Evolutionary conservation across 2,888 invertebrate species (phyloP), one percentile per base, ranked within the genome.

Genomic region (Leptopterna dolabrata): DNA sequence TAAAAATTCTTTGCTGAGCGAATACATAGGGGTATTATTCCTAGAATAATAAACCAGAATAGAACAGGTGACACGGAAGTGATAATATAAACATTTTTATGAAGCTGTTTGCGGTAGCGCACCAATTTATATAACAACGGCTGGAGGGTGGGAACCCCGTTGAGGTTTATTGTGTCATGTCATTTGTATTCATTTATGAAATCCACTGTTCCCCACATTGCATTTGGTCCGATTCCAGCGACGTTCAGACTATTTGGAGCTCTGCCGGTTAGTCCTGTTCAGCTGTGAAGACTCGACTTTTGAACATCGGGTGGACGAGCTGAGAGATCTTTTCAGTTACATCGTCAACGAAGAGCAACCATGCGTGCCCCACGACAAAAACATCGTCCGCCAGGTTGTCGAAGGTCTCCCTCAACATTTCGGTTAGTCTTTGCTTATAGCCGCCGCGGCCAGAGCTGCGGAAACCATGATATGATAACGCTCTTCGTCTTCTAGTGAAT

Each of bases 161-260:
- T n/a, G n/a, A n/a, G n/a, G n/a, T n/a, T n/a, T n/a, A n/a, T n/a
- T n/a, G n/a, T n/a, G n/a, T n/a, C n/a, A n/a, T n/a, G n/a, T n/a
- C n/a, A n/a, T n/a, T n/a, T n/a, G n/a, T n/a, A n/a, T n/a, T n/a
- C n/a, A 55, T 55, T 19, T 6, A 55, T 36, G 36, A 36, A 7
- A 36, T 11, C 7, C 4, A 36, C 36, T 36, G 2, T 36, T 36
- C 36, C 7, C 36, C 7, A 36, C 36, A 36, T 4, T 36, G 36
- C 36, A 36, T 36, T 36, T 2, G 36, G 7, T 36, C 36, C 45
- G 45, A 63, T 83, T 83, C 16, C 92, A 96, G 96, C 93, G 95
- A 90, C 94, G 97, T 83, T 94, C 94, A 87, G 94, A 95, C 90
- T 97, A 97, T 92, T 93, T 97, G 86, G 95, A 95, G 91, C 93